Percentiles rank a stretch among this genome's conserved stretches.
Evolutionary conservation across 1,140 invertebrate species (phyloP).

Genomic region (Cardiocondyla obscurior): DNA sequence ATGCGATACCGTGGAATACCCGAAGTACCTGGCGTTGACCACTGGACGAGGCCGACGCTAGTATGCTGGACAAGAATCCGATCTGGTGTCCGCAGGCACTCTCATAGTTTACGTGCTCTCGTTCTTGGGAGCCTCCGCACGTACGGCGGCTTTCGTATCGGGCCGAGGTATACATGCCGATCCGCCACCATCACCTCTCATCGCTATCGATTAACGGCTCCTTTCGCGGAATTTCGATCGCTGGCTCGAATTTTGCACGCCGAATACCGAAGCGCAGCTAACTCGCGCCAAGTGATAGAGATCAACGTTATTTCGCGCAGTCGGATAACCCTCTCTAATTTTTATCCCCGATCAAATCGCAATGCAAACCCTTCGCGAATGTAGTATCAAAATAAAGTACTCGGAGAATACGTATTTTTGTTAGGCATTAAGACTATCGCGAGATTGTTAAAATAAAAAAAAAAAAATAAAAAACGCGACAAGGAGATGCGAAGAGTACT

Average conservation of each 20-base stretch:
- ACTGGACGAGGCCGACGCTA: conserved; percentile 22
- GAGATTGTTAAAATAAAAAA: too few relatives aligned
- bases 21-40: conserved; percentile 62
- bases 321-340: not conserved
- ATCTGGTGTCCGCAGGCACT: conserved; percentile 65
- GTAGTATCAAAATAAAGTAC: not conserved
- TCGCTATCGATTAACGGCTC: conserved; percentile 36
- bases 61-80: conserved; percentile 66
- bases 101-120: conserved; percentile 69
- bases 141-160: conserved; percentile 2
- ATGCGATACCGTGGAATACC: conserved; percentile 68
- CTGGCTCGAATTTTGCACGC: conserved; percentile 6
- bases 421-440: too few relatives aligned
- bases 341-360: not conserved
- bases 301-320: not conserved
- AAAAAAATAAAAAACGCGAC: too few relatives aligned
- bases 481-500: conserved; percentile 60
- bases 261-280: not conserved
- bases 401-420: not conserved
- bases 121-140: conserved; percentile 43
- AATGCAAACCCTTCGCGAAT: too few relatives aligned
- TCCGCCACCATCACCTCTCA: conserved; percentile 16
- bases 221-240: conserved; percentile 38
- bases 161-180: conserved; percentile 10
- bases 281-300: not conserved